A percentile compares a stretch with the other conserved stretches of the same genome.
Conservation (phyloP, 2,888 invertebrate genomes). For the Drosophila setosimentum region DNA sequence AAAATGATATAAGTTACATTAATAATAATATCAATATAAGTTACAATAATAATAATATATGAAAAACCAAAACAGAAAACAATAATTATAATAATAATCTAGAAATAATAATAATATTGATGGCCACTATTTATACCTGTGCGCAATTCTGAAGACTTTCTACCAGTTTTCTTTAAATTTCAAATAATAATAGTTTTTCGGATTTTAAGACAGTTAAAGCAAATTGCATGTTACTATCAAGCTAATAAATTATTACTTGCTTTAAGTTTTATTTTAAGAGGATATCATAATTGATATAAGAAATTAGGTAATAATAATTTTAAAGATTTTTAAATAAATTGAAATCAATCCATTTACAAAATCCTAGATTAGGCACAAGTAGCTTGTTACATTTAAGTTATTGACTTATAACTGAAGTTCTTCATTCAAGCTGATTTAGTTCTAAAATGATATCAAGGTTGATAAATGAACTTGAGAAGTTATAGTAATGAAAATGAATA, state of each 20-base stretch:
- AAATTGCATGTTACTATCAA: not conserved
- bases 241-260: not conserved
- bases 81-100: not conserved
- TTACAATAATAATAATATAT: not conserved
- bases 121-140: not conserved
- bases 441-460: not conserved
- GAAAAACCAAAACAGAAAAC: too few species aligned
- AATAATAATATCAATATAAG: not conserved
- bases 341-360: not conserved
- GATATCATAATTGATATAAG: too few species aligned
- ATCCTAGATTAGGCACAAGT: not conserved
- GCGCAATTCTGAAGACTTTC: not conserved
- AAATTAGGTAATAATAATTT: not conserved
- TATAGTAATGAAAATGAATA: not conserved
- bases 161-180: not conserved
- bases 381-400: not conserved
- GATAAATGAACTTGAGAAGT: fast-evolving
- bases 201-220: not conserved
- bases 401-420: not conserved
- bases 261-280: not conserved
- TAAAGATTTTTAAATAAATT: not conserved
- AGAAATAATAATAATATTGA: not conserved
- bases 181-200: not conserved
- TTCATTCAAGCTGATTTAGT: not conserved
- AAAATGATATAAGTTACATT: not conserved